phyloP scores from a whole-genome alignment of 92 coral and sea anemone species.

The Virgularia gustaviana region DNA sequence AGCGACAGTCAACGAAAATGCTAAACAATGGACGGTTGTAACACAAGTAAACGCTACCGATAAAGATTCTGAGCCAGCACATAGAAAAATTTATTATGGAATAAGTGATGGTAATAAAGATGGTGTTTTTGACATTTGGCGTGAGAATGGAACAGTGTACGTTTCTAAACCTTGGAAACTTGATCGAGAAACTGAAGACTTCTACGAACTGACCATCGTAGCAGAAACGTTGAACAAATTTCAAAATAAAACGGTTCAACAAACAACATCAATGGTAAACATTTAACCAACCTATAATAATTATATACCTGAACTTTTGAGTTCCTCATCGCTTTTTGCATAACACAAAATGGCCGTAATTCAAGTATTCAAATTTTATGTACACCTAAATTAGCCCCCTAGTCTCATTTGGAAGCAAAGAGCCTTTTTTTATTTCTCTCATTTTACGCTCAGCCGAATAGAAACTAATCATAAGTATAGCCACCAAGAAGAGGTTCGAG shows the following conservation, averaged over 20 bases:
- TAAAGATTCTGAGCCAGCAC: constrained; percentile 60
- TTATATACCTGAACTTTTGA: too few species aligned
- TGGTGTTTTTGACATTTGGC: constrained; percentile 64
- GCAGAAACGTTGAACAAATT: constrained; percentile 56
- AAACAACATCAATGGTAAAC: constrained; percentile 63
- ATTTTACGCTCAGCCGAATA: too few species aligned
- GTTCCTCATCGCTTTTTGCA: too few species aligned
- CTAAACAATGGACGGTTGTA: constrained; percentile 60
- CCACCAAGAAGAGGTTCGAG: too few species aligned
- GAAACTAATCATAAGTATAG: too few species aligned
- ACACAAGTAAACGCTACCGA: constrained; percentile 85
- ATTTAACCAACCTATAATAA: not conserved
- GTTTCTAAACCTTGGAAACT: constrained; percentile 60
- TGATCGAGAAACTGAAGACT: constrained; percentile 65
- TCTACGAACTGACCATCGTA: constrained; percentile 58
- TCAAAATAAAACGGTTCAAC: constrained; percentile 68
- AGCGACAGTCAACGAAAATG: constrained; percentile 66
- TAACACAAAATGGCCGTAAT: too few species aligned
- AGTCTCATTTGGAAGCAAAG: too few species aligned
- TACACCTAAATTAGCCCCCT: too few species aligned
- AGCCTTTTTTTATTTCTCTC: too few species aligned
- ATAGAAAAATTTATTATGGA: constrained; percentile 59
- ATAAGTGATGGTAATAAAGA: constrained; percentile 61
- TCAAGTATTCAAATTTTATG: too few species aligned
- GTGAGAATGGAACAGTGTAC: constrained; percentile 61